Base-by-base conservation (phyloP, 1,140 invertebrate species). In the Steinernema feltiae region DNA sequence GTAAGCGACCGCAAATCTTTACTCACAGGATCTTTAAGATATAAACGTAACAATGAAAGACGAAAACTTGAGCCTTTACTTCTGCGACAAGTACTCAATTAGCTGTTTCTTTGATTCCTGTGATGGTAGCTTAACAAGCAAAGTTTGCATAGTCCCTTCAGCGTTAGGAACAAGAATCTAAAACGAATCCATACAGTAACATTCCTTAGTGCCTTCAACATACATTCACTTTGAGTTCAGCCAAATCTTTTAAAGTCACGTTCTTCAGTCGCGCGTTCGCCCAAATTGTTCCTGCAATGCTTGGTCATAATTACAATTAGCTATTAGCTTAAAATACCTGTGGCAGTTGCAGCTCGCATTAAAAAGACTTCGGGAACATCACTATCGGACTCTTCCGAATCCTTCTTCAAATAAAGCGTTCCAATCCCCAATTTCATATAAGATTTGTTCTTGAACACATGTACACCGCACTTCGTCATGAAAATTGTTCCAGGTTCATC, bases 191-290 rank as follows among this genome's bases (percentile, higher is more conserved):
- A n/a, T 17, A 63, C 7, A 27, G 53, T 63, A 63, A 63, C 2
- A 3, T 63, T 21, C 2, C 15, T 7, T 21, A 63, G 53, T 3
- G 3, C 24, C 12, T 3, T 27, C 53, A 41, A 18, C 53, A 17
- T 63, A 63, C 53, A 7, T 7, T 63, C 7, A 63, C 24, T 27
- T 63, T 63, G 3, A n/a, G 12, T 7, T 15, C 53, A 27, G 7
- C 24, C 12, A 27, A 3, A 27, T 27, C 24, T 21, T 63, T 63
- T 27, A 3, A 7, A 27, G 53, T 63, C 12, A 63, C 53, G 24
- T 63, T 63, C 53, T 63, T 63, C 53, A 63, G 53, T 7, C 53
- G 53, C 24, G 53, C 53, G 53, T 63, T 63, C 7, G 15, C 53
- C 53, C 53, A 63, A 63, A 63, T 21, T 3, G 53, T 27, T 17